phyloP scores from a whole-genome alignment of 2,113 vertebrate species.

The Thinocorus orbignyianus region DNA sequence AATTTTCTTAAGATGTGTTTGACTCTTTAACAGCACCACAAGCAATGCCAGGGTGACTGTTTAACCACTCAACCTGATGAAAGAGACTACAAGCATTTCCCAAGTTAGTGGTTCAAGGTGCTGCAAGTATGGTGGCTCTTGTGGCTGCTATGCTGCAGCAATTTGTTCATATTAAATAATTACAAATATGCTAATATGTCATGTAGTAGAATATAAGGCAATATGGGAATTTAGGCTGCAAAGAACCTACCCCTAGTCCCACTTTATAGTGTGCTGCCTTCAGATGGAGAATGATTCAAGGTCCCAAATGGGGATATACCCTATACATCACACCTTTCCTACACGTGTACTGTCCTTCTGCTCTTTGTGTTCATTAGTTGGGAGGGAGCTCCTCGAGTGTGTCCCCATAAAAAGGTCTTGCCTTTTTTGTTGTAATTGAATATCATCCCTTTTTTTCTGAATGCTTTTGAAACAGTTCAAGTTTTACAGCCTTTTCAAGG shows the following conservation, averaged over 20 bases:
- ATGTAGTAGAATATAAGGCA: too few relatives aligned
- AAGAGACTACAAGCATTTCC: background rate
- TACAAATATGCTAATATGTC: background rate
- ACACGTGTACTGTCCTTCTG: fast-evolving
- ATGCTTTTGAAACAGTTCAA: background rate
- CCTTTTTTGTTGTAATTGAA: background rate
- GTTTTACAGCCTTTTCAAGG: background rate
- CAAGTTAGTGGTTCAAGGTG: background rate
- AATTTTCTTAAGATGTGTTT: background rate
- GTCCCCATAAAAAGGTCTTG: background rate
- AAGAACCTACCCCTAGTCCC: fast-evolving
- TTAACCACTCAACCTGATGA: background rate
- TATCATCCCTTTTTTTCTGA: background rate
- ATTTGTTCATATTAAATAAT: background rate
- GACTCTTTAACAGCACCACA: background rate
- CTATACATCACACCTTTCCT: background rate
- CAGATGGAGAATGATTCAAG: background rate
- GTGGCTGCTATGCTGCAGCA: background rate
- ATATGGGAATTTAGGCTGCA: background rate
- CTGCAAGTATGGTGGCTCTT: background rate
- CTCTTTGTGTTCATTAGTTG: fast-evolving
- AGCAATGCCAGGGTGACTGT: background rate
- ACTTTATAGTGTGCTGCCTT: background rate
- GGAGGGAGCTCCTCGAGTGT: background rate
- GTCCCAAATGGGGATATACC: background rate